Base-by-base conservation (phyloP, 2,888 invertebrate genomes). In the Ochropleura leucogaster region DNA sequence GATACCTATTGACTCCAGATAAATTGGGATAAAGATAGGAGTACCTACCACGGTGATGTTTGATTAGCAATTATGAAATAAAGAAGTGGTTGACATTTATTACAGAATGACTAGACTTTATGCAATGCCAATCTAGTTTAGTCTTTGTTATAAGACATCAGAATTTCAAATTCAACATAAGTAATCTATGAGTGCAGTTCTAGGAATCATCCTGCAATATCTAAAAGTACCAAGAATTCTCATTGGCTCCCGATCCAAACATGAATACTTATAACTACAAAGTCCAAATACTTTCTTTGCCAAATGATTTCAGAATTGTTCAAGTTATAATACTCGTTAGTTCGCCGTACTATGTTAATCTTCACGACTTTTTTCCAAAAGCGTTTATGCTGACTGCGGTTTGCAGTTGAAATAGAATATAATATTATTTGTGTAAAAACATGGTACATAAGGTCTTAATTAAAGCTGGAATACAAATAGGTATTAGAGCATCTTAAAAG, bases 81-180 rank as follows among this genome's bases (percentile, higher is more conserved):
- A 42, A 46, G 0, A 8, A 30, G 30, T n/a, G 4, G n/a, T 60
- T 30, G 40, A 12, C 10, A 47, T 74, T 18, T 18, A 47, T 55
- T 42, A 40, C 55, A 44, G 42, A 49, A n/a, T 40, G 12, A 14
- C 16, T 42, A 42, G 14, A 64, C 2, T 49, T 30, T 46, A n/a
- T 46, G 30, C 10, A 10, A 40, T 20, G 6, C 8, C 14, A 60
- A 42, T 60, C 47, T 42, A 16, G 30, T 30, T 30, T 30, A 30
- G 30, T 30, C 3, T 30, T 42, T 46, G 46, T 14, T 67, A 0
- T 16, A 53, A 30, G 60, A 46, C 12, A 59, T 67, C 20, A 10
- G 67, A 30, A n/a, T 69, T 68, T 78, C 4, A 69, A 69, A 55
- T 77, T 10, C 30, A 78, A 53, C 53, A 30, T 42, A 30, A 40